phyloP scores from a whole-genome alignment of 2,113 vertebrate genomes.

The Ptychochromis oligacanthus region DNA sequence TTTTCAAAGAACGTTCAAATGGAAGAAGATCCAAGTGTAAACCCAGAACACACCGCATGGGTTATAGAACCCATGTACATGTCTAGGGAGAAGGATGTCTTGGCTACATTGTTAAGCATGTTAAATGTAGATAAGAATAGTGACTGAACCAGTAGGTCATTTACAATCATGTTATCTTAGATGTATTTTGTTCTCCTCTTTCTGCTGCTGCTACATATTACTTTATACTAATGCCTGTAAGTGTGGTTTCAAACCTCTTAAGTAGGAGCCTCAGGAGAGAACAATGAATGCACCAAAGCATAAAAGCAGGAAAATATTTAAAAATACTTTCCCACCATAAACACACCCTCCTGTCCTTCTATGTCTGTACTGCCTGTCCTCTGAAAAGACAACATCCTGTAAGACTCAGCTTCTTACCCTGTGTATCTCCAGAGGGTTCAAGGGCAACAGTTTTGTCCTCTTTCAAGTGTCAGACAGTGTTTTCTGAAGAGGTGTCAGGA shows the following conservation, averaged over 20 bases:
- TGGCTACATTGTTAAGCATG: background rate
- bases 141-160: background rate
- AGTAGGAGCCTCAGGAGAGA: background rate
- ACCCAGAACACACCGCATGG: background rate
- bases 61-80: background rate
- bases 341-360: background rate
- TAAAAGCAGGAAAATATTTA: conserved; percentile 20
- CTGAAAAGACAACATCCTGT: conserved; percentile 64
- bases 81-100: background rate
- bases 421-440: conserved; percentile 54
- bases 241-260: background rate
- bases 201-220: background rate
- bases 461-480: conserved; percentile 59
- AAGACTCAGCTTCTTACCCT: conserved; percentile 26
- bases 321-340: background rate
- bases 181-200: background rate
- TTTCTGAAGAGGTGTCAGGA: conserved; percentile 27
- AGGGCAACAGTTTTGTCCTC: conserved; percentile 53
- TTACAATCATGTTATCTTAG: background rate
- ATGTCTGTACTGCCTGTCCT: conserved; percentile 26
- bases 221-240: conserved; percentile 9
- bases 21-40: background rate
- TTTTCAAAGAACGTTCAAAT: background rate
- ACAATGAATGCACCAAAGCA: conserved; percentile 21
- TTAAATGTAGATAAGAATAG: background rate